Conservation (phyloP, 2,888 invertebrate species). For the Ennomos quercinarius region DNA sequence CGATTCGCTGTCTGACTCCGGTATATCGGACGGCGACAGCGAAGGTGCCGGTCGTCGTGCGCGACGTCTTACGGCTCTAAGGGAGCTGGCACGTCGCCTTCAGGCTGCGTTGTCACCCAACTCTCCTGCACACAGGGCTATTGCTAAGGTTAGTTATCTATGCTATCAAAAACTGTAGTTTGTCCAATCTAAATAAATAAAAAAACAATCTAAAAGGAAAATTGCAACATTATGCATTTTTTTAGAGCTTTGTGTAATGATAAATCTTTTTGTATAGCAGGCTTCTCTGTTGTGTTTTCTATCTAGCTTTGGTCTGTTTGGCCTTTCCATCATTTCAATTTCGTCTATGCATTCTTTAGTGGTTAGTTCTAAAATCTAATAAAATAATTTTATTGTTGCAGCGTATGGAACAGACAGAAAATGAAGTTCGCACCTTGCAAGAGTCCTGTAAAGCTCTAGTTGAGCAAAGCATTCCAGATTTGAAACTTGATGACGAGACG, state of each 20-base stretch:
- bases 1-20: slow-evolving; percentile 91
- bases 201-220: too few relatives aligned
- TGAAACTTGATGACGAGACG: slow-evolving; percentile 73
- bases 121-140: slow-evolving; percentile 87
- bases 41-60: slow-evolving; percentile 88
- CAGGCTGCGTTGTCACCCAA: slow-evolving; percentile 89
- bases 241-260: too few relatives aligned
- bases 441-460: slow-evolving; percentile 88
- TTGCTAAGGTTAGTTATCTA: slow-evolving; percentile 81
- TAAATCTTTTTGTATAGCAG: too few relatives aligned
- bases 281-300: too few relatives aligned
- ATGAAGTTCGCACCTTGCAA: slow-evolving; percentile 89
- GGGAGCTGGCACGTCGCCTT: slow-evolving; percentile 88
- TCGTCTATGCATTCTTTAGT: too few relatives aligned
- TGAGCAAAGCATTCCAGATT: slow-evolving; percentile 74
- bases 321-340: too few relatives aligned
- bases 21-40: slow-evolving; percentile 91
- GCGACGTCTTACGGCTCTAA: slow-evolving; percentile 87
- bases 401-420: slow-evolving; percentile 90
- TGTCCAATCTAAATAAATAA: too few relatives aligned
- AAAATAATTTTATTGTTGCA: slow-evolving; percentile 51
- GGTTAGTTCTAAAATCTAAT: neutral
- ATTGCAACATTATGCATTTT: too few relatives aligned
- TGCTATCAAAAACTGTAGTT: too few relatives aligned
- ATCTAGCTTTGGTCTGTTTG: too few relatives aligned